Evolutionary conservation across 2,797 vertebrate species (phyloP), one percentile per base, ranked within the genome.

Genomic region (Nannoperca australis): DNA sequence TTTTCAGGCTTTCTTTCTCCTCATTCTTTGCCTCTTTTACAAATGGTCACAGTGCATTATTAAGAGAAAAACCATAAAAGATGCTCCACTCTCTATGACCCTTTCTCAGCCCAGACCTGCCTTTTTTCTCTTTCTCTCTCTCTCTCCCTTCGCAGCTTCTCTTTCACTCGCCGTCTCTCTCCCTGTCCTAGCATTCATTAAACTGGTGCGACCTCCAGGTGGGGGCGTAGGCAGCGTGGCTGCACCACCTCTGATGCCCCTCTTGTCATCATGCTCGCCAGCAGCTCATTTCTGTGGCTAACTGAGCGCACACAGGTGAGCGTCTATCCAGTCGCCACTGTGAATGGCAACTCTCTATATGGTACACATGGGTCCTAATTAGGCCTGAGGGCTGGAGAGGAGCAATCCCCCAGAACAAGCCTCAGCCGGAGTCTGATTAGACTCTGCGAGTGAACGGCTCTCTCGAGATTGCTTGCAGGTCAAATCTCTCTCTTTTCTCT

Each of bases 301-400:
- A 65, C 69, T 55, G 81, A 81, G 75, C 51, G 22, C 72, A 70
- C 76, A 69, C 91, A 94, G 93, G 93, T 94, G 90, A 91, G 79
- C 55, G 18, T 83, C 74, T 67, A 70, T 61, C 70, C 75, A 59
- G 83, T 67, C 71, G 81, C 83, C 82, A 69, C 78, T 10, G 84
- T 65, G 79, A 88, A 85, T 72, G 56, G 78, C 84, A 89, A 51
- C 87, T 83, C 75, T 78, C 81, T 78, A 5, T 81, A 82, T 58
- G 78, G 91, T 89, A 89, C 93, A 90, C 92, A 91, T 88, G 93
- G 92, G 91, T 92, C 91, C 91, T 92, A 93, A 94, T 94, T 94
- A 94, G 91, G 90, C 90, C 85, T 81, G 77, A 84, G 91, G 92
- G 90, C 85, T 92, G 90, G 68, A 90, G 88, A 90, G 85, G 86